These are phyloP conservation scores for Oenanthe melanoleuca DNA, from an alignment of 2,113 vertebrate genomes.

Conservation along the genomic window DNA sequence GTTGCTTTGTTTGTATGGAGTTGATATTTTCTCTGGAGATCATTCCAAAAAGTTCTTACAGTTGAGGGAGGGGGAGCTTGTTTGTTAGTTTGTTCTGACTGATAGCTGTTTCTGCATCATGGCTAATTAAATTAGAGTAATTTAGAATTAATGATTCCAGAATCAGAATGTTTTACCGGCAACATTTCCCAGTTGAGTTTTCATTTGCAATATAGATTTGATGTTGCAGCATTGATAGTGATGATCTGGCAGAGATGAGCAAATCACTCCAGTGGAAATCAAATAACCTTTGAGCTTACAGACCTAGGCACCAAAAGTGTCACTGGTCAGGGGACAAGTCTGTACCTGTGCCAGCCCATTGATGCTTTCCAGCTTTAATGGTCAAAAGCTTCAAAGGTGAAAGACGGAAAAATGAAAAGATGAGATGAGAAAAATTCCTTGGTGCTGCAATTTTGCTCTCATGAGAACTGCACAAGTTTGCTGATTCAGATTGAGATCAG, in stretches of 20 bases:
- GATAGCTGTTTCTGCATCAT: neutral
- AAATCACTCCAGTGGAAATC: neutral
- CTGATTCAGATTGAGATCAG: neutral
- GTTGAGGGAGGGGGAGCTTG: neutral
- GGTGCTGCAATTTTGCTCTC: neutral
- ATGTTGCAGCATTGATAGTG: neutral
- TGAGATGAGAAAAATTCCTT: neutral
- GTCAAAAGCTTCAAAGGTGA: neutral
- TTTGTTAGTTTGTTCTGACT: neutral
- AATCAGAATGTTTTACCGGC: neutral
- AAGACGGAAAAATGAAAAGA: neutral
- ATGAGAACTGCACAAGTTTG: neutral
- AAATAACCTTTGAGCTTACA: neutral
- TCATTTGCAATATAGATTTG: neutral
- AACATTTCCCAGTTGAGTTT: neutral
- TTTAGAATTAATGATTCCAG: neutral
- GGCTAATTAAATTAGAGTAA: neutral
- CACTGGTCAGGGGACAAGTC: neutral
- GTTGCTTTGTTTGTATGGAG: neutral
- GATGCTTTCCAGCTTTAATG: neutral
- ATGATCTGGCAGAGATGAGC: neutral
- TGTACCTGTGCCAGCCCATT: neutral
- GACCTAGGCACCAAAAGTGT: neutral
- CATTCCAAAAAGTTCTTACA: neutral
- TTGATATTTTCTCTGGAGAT: neutral